Conservation (phyloP, 2,797 vertebrate species). For the Takifugu rubripes region DNA sequence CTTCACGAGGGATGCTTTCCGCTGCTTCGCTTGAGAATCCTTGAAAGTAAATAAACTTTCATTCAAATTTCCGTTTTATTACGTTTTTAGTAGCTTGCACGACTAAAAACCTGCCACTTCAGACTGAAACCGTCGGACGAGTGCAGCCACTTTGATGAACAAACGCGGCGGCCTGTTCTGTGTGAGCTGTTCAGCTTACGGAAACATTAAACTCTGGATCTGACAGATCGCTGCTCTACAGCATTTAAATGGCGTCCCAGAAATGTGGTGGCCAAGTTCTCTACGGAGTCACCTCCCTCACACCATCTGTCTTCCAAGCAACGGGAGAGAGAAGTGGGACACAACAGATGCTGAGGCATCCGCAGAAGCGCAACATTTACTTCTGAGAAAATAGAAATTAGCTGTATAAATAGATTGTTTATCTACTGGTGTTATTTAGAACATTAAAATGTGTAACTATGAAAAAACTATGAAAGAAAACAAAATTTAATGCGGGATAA, state of each 20-base stretch:
- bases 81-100: neutral
- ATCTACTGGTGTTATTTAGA: neutral
- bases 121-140: too few relatives aligned
- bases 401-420: neutral
- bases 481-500: too few relatives aligned
- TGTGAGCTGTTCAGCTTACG: neutral
- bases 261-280: constrained; percentile 34
- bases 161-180: neutral
- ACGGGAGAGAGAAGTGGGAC: constrained; percentile 34
- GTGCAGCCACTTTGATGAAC: neutral
- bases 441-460: neutral
- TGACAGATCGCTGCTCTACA: constrained; percentile 24
- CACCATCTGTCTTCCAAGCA: constrained; percentile 42
- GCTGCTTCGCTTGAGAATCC: constrained; percentile 82
- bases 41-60: constrained; percentile 44
- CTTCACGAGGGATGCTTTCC: constrained; percentile 76
- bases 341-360: constrained; percentile 2
- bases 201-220: neutral
- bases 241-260: constrained; percentile 27
- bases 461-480: too few relatives aligned
- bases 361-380: neutral
- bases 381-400: constrained; percentile 1
- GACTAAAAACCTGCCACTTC: too few relatives aligned
- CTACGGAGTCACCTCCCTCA: constrained; percentile 29
- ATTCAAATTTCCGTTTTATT: neutral